phyloP scores from a whole-genome alignment of 2,888 invertebrate genomes.

The Drosophila nr. perissopoda region DNA sequence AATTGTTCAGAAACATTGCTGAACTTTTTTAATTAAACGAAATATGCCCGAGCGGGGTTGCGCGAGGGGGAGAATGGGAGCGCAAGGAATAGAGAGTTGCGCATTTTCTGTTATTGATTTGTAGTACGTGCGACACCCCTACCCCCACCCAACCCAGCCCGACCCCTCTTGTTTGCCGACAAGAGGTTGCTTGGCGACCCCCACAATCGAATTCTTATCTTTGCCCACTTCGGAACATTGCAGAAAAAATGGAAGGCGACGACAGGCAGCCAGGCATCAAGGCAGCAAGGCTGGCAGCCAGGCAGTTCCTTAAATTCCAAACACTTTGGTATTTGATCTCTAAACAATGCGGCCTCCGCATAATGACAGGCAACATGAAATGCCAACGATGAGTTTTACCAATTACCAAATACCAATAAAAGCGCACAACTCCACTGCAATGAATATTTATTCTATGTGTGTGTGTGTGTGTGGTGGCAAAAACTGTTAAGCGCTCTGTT shows the following conservation, averaged over 20 bases:
- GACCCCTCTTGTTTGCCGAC: not conserved
- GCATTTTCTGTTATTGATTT: slow-evolving; percentile 67
- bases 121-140: slow-evolving; percentile 49
- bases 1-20: slow-evolving; percentile 65
- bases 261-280: slow-evolving; percentile 15
- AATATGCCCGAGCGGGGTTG: slow-evolving; percentile 44
- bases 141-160: not conserved
- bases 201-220: slow-evolving; percentile 46
- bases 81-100: slow-evolving; percentile 11
- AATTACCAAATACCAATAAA: slow-evolving; percentile 67
- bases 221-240: slow-evolving; percentile 17
- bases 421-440: slow-evolving; percentile 11
- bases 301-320: slow-evolving; percentile 68
- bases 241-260: slow-evolving; percentile 11
- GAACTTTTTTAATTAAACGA: slow-evolving; percentile 77
- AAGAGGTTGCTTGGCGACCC: slow-evolving; percentile 9
- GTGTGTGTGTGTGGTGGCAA: not conserved
- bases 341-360: slow-evolving; percentile 71
- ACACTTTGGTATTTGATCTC: slow-evolving; percentile 75
- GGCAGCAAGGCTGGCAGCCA: slow-evolving; percentile 5
- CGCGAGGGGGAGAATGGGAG: not conserved
- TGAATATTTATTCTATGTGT: slow-evolving; percentile 29
- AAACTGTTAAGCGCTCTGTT: not conserved
- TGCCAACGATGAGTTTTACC: slow-evolving; percentile 69
- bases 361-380: slow-evolving; percentile 71